Percentiles rank a stretch among this genome's conserved stretches.
phyloP scores from a whole-genome alignment of 2,888 invertebrate genomes.

The Tetrapedia diversipes region DNA sequence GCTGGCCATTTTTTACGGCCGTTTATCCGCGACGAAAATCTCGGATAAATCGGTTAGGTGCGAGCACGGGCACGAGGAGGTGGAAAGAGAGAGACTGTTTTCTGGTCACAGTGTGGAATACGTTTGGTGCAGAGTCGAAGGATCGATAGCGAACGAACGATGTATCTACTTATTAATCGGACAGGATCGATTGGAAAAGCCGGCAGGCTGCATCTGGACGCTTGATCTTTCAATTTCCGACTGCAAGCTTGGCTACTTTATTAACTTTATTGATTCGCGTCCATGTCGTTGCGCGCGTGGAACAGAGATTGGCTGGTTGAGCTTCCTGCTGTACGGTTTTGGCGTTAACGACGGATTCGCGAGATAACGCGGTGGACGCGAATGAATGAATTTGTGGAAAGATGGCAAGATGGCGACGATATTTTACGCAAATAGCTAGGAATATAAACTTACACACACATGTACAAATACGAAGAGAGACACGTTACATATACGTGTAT shows the following conservation, averaged over 20 bases:
- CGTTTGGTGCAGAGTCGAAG: neutral
- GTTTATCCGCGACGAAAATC: conserved; percentile 15
- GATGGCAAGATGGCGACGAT: too few species aligned
- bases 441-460: too few species aligned
- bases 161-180: conserved; percentile 66
- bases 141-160: conserved; percentile 35
- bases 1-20: conserved; percentile 8
- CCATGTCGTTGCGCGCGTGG: neutral
- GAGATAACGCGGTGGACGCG: too few species aligned
- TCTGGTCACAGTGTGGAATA: neutral
- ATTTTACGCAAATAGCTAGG: too few species aligned
- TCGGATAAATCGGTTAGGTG: conserved; percentile 16
- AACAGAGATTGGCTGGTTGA: too few species aligned
- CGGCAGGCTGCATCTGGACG: conserved; percentile 48
- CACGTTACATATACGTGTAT: too few species aligned
- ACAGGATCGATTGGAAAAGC: conserved; percentile 61
- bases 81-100: neutral
- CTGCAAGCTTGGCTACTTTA: conserved; percentile 44
- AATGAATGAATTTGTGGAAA: too few species aligned
- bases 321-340: too few species aligned
- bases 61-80: too few species aligned
- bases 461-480: too few species aligned
- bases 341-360: neutral
- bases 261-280: conserved; percentile 59
- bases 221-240: conserved; percentile 67